Evolutionary conservation across 2,113 vertebrate genomes (phyloP), one percentile per base, ranked within the genome.

Genomic region (Halichoerus grypus): DNA sequence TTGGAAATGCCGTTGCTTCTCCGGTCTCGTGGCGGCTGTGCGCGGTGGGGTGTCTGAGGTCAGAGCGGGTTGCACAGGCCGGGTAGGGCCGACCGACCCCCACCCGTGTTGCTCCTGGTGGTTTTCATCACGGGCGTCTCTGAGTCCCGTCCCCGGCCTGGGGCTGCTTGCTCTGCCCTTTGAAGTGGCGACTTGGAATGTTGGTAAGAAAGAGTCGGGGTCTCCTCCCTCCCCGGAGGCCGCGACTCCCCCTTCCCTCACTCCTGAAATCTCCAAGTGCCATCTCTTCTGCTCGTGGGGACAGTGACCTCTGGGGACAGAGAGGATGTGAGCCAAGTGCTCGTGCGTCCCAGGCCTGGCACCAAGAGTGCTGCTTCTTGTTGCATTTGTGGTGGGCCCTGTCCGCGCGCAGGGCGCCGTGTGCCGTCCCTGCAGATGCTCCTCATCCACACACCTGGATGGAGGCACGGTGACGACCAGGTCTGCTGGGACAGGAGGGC

Each of bases 401-500:
- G 61, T 33, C 18, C 21, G 9, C 46, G 46, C 24, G 22, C 59
- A 26, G 7, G 10, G 59, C 4, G 24, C 59, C 7, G 24, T 26
- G 59, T 61, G 59, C 3, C 24, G 59, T 26, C 59, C 22, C 59
- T 26, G 26, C 61, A 4, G 84, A n/a, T 5, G 1, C 19, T 1
- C 3, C 22, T 61, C 39, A 0, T 63, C 10, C 31, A 24, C 10
- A 22, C 26, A 4, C 13, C 36, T 12, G 1, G 0, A 31, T 0
- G 0, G 28, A 15, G 19, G 67, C 3, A 1, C 42, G 6, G 1
- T 26, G 0, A 1, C 0, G 1, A 18, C n/a, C 22, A 0, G 0
- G 10, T 53, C 21, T 36, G 57, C n/a, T 0, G 1, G 49, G 81
- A 59, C 33, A 1, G 0, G 13, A 53, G 67, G 57, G 57, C 72